Percentiles rank a stretch among this genome's conserved stretches.
Evolutionary conservation across 2,797 vertebrate species (phyloP).

Genomic region (Spea hammondii): DNA sequence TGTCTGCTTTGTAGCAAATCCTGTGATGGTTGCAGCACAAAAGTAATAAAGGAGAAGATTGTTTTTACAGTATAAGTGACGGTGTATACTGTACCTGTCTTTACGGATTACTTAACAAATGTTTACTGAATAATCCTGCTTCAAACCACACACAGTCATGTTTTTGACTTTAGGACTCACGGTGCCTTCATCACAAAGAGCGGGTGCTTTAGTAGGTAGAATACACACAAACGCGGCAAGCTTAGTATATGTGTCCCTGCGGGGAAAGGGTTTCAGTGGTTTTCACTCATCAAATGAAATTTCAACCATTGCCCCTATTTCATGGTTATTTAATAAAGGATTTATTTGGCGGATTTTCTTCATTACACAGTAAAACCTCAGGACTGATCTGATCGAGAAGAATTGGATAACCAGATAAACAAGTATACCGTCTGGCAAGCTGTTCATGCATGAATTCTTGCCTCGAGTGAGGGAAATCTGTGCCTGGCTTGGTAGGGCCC

Average conservation of each 20-base stretch:
- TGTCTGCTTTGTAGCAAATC: no score
- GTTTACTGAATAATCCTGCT: no score
- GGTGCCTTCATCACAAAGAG: background rate
- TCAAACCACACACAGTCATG: no score
- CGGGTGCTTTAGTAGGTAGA: background rate
- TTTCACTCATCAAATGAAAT: background rate
- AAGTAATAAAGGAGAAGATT: no score
- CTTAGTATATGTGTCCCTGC: constrained; percentile 20
- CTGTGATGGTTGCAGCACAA: no score
- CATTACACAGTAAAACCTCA: constrained; percentile 56
- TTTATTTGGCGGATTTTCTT: constrained; percentile 58
- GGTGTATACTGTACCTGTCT: no score
- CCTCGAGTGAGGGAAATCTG: constrained; percentile 56
- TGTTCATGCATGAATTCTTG: constrained; percentile 20
- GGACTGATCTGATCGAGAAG: constrained; percentile 51
- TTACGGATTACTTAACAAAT: no score
- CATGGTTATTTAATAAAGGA: constrained; percentile 38
- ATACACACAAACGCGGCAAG: constrained; percentile 9
- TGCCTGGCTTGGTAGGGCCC: no score
- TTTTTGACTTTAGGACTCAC: no score
- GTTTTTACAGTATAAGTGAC: no score
- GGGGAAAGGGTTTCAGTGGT: constrained; percentile 22
- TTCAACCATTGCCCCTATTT: no score
- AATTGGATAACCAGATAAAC: constrained; percentile 60
- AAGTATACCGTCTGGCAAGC: constrained; percentile 52